A percentile compares a stretch with the other conserved stretches of the same genome.
These are phyloP conservation scores for Pachydiplax longipennis DNA, from an alignment of 2,888 invertebrate species.

Conservation along the genomic window DNA sequence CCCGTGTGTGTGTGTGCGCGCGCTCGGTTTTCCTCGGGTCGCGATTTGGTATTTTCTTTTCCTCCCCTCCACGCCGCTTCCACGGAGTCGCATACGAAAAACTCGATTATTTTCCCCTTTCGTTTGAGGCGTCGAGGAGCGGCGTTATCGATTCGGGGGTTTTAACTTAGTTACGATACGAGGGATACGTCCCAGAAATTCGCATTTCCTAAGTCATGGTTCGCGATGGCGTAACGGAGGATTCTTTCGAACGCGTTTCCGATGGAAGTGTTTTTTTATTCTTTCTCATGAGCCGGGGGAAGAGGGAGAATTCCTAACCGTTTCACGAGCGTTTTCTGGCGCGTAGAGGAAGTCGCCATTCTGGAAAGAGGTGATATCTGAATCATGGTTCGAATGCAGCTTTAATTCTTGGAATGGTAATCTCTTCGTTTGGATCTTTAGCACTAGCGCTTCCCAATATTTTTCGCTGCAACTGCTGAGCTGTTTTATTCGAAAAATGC, in stretches of 20 bases:
- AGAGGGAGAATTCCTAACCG: background rate
- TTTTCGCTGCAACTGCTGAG: background rate
- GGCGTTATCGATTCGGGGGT: constrained; percentile 30
- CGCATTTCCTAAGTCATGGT: constrained; percentile 19
- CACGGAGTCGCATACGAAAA: constrained; percentile 15
- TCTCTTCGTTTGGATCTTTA: background rate
- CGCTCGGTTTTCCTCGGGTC: background rate
- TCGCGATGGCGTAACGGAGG: background rate
- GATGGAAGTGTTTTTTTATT: background rate
- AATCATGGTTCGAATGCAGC: background rate
- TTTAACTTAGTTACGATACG: constrained; percentile 32
- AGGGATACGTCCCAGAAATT: constrained; percentile 34
- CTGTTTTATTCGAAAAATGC: background rate
- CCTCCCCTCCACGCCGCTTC: background rate
- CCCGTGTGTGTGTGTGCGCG: background rate
- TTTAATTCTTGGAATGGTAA: background rate
- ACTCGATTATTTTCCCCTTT: constrained; percentile 17
- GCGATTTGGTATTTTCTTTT: constrained; percentile 20
- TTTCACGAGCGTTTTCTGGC: background rate
- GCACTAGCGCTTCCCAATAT: background rate
- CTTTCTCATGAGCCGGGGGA: background rate
- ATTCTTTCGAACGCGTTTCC: background rate
- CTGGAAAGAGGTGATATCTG: background rate
- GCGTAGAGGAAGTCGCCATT: background rate
- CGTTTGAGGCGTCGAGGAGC: constrained; percentile 4